Conservation (phyloP, 2,797 vertebrate species). For the Pyrocephalus nanus region DNA sequence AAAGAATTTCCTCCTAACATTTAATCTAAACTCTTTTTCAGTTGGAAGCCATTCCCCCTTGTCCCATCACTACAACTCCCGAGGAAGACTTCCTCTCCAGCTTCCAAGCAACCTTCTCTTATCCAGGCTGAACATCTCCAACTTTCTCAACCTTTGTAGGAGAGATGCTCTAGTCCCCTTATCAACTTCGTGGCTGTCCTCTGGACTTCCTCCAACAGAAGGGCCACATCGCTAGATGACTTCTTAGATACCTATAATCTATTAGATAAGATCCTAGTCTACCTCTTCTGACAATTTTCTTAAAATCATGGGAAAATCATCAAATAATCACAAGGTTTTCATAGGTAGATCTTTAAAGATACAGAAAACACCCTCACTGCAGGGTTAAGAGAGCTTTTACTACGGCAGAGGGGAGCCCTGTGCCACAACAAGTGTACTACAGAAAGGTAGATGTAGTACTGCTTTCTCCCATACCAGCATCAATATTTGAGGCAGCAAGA, state of each 20-base stretch:
- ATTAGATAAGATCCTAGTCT: background rate
- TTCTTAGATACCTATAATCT: background rate
- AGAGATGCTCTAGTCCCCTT: background rate
- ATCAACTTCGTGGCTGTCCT: background rate
- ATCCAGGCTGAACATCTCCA: background rate
- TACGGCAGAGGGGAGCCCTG: background rate
- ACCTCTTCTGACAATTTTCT: background rate
- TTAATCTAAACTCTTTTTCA: background rate
- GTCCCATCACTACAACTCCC: background rate
- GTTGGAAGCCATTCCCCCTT: background rate
- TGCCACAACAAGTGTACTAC: background rate
- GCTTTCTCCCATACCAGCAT: background rate
- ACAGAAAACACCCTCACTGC: background rate
- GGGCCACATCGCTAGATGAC: background rate
- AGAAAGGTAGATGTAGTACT: background rate
- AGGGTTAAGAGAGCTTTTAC: background rate
- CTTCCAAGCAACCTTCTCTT: background rate
- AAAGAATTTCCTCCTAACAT: background rate
- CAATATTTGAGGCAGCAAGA: background rate
- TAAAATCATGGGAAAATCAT: background rate
- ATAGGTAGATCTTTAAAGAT: background rate
- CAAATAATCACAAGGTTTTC: background rate
- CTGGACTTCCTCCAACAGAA: background rate
- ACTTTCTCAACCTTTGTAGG: background rate
- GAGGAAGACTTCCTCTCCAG: background rate